Percentiles rank a stretch among this genome's conserved stretches.
Evolutionary conservation across 2,888 invertebrate species (phyloP).

Genomic region (Atethmia centrago): DNA sequence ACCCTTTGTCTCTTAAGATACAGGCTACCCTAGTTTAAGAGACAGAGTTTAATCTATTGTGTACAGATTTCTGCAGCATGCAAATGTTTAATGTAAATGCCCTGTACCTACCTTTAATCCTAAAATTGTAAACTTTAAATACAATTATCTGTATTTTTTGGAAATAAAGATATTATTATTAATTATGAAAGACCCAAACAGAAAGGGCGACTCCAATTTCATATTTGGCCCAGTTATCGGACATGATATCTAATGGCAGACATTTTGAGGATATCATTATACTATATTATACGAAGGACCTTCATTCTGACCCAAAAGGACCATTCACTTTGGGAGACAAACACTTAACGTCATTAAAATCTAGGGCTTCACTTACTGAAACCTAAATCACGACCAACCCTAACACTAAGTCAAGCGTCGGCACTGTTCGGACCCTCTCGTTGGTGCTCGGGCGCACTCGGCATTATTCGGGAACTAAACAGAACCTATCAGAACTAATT

Average conservation of each 20-base stretch:
- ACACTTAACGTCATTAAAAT: constrained; percentile 61
- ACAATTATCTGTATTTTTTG: too few relatives aligned
- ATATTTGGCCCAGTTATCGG: constrained; percentile 49
- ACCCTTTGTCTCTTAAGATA: too few relatives aligned
- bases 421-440: constrained; percentile 55
- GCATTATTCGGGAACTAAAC: constrained; percentile 70
- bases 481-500: constrained; percentile 81
- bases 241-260: constrained; percentile 53
- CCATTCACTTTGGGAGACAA: constrained; percentile 37
- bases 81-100: too few relatives aligned
- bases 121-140: too few relatives aligned
- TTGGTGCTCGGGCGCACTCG: constrained; percentile 62
- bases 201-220: constrained; percentile 39
- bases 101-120: too few relatives aligned
- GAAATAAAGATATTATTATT: too few relatives aligned
- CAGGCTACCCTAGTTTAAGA: too few relatives aligned
- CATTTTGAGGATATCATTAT: constrained; percentile 45
- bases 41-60: too few relatives aligned
- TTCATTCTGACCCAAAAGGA: constrained; percentile 43
- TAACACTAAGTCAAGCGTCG: constrained; percentile 53
- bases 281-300: constrained; percentile 48
- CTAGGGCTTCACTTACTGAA: constrained; percentile 44
- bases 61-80: too few relatives aligned
- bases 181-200: constrained; percentile 37
- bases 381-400: constrained; percentile 58